Conservation (phyloP, 2,888 invertebrate species). For the Brachyopa scutellaris region DNA sequence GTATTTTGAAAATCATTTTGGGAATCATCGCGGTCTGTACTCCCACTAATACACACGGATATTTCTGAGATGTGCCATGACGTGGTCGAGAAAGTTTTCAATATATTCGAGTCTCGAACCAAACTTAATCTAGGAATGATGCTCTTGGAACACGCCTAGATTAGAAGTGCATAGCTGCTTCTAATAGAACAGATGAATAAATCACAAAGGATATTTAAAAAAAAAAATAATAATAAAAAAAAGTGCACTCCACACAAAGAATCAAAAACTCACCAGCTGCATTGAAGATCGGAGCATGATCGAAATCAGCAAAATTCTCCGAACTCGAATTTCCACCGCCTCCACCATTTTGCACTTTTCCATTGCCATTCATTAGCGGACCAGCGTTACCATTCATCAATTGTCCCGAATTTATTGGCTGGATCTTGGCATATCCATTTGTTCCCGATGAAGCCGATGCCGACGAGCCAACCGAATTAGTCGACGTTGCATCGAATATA, state of each 20-base stretch:
- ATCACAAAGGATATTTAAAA: too few relatives aligned
- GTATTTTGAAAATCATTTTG: too few relatives aligned
- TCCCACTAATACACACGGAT: too few relatives aligned
- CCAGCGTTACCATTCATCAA: constrained; percentile 74
- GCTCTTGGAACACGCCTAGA: too few relatives aligned
- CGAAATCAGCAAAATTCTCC: constrained; percentile 87
- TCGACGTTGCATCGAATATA: constrained; percentile 86
- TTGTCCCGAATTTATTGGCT: constrained; percentile 76
- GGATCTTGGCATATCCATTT: constrained; percentile 80
- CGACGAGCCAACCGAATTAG: constrained; percentile 76
- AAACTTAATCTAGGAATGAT: too few relatives aligned
- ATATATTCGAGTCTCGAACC: too few relatives aligned
- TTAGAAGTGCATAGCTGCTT: too few relatives aligned
- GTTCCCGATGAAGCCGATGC: constrained; percentile 76
- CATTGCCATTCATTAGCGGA: constrained; percentile 58
- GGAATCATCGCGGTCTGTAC: too few relatives aligned
- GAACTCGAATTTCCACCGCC: constrained; percentile 75
- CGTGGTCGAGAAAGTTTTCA: too few relatives aligned
- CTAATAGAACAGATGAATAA: too few relatives aligned
- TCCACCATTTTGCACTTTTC: constrained; percentile 58
- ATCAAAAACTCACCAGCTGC: constrained; percentile 82
- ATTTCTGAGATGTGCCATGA: too few relatives aligned
- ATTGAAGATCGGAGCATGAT: constrained; percentile 87
- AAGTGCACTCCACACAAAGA: constrained; percentile 1
- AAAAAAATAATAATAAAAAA: background rate